Percentiles rank a stretch among this genome's conserved stretches.
phyloP scores from a whole-genome alignment of 2,113 vertebrate species.

The Poicephalus gulielmi region DNA sequence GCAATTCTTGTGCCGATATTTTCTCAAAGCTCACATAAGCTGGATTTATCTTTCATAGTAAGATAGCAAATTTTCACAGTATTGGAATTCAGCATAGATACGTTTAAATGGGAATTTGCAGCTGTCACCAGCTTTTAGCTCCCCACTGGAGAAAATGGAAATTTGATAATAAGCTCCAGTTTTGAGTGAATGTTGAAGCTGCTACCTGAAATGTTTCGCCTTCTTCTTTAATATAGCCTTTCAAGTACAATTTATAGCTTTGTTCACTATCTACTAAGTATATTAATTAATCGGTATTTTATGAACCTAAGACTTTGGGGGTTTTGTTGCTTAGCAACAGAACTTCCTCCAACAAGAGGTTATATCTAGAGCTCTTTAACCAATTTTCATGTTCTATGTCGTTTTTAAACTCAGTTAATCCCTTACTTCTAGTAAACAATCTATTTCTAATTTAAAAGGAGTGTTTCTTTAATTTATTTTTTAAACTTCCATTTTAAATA shows the following conservation, averaged over 20 bases:
- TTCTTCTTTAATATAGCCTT: not conserved
- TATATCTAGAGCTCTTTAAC: not conserved
- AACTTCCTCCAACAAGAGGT: not conserved
- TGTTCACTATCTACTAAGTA: not conserved
- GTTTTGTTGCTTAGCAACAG: slow-evolving; percentile 44
- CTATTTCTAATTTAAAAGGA: not conserved
- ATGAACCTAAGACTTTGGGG: not conserved
- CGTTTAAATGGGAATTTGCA: not conserved
- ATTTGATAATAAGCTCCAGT: not conserved
- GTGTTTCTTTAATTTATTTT: not conserved
- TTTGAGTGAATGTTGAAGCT: not conserved
- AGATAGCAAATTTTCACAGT: not conserved
- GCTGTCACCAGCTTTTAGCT: not conserved
- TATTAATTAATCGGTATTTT: slow-evolving; percentile 50
- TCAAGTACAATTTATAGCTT: not conserved
- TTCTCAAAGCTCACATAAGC: not conserved
- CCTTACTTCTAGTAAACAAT: not conserved
- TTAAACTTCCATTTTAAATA: not conserved
- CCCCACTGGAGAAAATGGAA: not conserved
- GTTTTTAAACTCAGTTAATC: not conserved
- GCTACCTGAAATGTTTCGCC: not conserved
- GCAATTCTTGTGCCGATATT: not conserved
- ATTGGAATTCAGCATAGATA: not conserved
- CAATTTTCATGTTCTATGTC: not conserved
- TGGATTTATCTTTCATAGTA: not conserved